Conservation (phyloP, 2,797 vertebrate species). For the Lepilemur ruficaudatus region DNA sequence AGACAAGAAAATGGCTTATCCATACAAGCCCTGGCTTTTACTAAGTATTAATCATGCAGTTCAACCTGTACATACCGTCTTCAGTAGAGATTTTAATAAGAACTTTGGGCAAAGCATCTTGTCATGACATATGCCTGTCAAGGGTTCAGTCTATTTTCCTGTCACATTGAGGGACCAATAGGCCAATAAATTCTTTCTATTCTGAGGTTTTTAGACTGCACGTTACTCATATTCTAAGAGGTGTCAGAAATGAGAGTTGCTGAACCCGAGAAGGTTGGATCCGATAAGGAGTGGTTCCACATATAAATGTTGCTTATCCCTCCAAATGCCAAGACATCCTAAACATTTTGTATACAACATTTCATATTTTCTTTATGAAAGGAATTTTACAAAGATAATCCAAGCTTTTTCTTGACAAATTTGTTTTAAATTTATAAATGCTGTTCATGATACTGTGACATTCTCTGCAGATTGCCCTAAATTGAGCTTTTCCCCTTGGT, state of each 20-base stretch:
- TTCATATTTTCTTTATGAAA: not conserved
- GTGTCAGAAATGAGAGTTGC: not conserved
- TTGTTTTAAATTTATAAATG: not conserved
- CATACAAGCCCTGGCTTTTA: not conserved
- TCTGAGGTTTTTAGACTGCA: not conserved
- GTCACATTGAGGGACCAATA: not conserved
- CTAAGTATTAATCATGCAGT: not conserved
- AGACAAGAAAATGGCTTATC: not conserved
- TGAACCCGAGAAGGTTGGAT: not conserved
- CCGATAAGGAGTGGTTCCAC: not conserved
- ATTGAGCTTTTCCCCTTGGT: not conserved
- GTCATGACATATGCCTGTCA: not conserved
- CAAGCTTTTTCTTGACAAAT: not conserved
- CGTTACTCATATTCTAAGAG: not conserved
- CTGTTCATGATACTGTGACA: not conserved
- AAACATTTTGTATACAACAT: not conserved
- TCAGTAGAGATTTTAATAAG: not conserved
- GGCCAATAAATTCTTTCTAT: not conserved
- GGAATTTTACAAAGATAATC: not conserved
- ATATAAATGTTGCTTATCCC: not conserved
- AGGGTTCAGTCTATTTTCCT: not conserved
- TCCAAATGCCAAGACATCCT: not conserved
- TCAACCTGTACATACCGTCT: not conserved
- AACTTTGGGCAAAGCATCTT: not conserved
- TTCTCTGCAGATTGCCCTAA: not conserved